A percentile compares a stretch with the other conserved stretches of the same genome.
Evolutionary conservation across 2,113 vertebrate genomes (phyloP).

Genomic region (Macquaria ambigua): DNA sequence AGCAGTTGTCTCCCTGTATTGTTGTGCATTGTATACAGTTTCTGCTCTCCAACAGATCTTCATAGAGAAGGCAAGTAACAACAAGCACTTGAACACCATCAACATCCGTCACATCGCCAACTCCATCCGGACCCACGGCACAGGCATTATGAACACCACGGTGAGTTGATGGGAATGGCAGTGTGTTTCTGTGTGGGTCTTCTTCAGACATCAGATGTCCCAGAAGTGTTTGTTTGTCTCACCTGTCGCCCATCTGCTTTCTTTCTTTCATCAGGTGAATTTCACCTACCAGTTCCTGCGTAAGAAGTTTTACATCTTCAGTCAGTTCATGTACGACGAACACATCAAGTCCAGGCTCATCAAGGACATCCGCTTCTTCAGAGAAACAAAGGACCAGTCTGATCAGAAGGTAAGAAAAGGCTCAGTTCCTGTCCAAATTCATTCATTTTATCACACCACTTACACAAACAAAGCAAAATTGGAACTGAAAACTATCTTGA

Average conservation of each 20-base stretch:
- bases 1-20: background rate
- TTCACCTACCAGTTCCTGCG: constrained; percentile 99
- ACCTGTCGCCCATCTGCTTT: background rate
- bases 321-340: constrained; percentile 99
- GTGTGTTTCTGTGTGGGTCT: accelerated
- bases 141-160: constrained; percentile 99
- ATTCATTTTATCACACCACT: background rate
- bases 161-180: constrained; percentile 80
- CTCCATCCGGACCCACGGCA: constrained; percentile 98
- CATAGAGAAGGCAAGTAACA: constrained; percentile 98
- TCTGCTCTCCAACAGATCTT: constrained; percentile 88
- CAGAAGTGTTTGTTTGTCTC: background rate
- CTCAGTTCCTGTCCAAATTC: background rate
- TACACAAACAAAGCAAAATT: background rate
- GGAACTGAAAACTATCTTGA: background rate
- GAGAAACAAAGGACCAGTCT: constrained; percentile 98
- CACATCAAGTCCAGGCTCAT: constrained; percentile 99
- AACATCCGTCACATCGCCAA: constrained; percentile 99
- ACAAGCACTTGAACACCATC: constrained; percentile 99
- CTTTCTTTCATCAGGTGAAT: constrained; percentile 88
- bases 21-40: background rate
- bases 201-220: too few species aligned
- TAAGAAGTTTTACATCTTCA: constrained; percentile 99
- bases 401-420: constrained; percentile 92
- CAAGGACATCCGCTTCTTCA: constrained; percentile 99